Evolutionary conservation across 2,113 vertebrate species (phyloP), one percentile per base, ranked within the genome.

Genomic region (Apus apus): DNA sequence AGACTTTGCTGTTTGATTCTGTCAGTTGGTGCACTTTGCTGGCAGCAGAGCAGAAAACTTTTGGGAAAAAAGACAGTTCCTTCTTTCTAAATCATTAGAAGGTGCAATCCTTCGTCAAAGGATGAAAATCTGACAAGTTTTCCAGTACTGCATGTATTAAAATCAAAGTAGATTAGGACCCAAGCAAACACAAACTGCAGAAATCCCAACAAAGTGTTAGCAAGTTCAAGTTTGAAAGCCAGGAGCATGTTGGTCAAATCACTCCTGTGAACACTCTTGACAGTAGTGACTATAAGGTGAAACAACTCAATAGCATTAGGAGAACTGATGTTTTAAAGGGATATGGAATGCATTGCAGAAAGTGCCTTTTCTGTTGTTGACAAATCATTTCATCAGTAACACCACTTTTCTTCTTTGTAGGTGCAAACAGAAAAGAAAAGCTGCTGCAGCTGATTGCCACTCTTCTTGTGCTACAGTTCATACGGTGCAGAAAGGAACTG

Each of bases 401-500:
- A 29, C 16, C 2, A 2, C 61, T 74, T 84, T 30, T 87, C 62
- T 90, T 87, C 66, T 93, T 50, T 81, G 90, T 73, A 97, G 98
- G 98, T 80, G 27, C 62, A 78, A 99, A 89, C 86, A 98, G 98
- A 93, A 98, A 93, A 71, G 92, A 97, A 38, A 94, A 96, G 86
- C 97, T 99, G 51, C 94, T 98, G 88, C 97, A 93, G 78, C 91
- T 99, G 95, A 81, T 99, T 70, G 98, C 98, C n/a, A 98, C 98
- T 27, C 89, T 98, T 79, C 97, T 99, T 90, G 98, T 99, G 17
- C 98, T 99, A 73, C 98, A 99, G 96, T 91, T 98, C 95, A 92
- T 99, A 92, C 23, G 81, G 66, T 93, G 87, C 93, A 88, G 77
- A 89, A 72, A 98, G 81, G 70, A 97, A 90, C 45, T 92, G 26